Conservation (phyloP, 2,797 vertebrate genomes). For the Acridotheres tristis region DNA sequence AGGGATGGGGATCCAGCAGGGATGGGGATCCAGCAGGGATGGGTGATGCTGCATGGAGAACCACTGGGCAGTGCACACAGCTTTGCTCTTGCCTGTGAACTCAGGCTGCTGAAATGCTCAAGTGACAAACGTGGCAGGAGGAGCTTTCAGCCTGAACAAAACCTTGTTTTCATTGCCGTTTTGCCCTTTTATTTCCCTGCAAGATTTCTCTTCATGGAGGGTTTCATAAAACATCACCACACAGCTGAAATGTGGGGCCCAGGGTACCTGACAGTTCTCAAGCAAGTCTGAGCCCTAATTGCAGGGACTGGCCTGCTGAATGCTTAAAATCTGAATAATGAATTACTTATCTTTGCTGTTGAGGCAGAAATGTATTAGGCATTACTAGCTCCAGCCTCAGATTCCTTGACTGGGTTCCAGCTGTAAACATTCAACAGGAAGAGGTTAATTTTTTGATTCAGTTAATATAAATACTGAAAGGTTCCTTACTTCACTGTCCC, state of each 20-base stretch:
- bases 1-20: too few species aligned
- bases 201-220: background rate
- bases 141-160: constrained; percentile 2
- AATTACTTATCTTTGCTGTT: constrained; percentile 65
- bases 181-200: background rate
- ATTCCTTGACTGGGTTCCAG: constrained; percentile 59
- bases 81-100: background rate
- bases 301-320: constrained; percentile 13
- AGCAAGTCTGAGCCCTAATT: background rate
- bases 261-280: constrained; percentile 7
- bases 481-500: constrained; percentile 60
- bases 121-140: background rate
- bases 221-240: background rate
- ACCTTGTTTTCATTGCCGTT: background rate
- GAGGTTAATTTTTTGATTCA: constrained; percentile 60
- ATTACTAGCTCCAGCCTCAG: constrained; percentile 30
- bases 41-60: background rate
- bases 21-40: too few species aligned
- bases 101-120: background rate
- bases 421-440: constrained; percentile 69
- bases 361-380: constrained; percentile 52
- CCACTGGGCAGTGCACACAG: background rate
- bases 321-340: constrained; percentile 62
- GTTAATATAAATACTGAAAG: constrained; percentile 61
- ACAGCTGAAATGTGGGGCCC: constrained; percentile 18